Evolutionary conservation across 2,797 vertebrate genomes (phyloP).

Genomic region (Hapalemur alaotrensis): DNA sequence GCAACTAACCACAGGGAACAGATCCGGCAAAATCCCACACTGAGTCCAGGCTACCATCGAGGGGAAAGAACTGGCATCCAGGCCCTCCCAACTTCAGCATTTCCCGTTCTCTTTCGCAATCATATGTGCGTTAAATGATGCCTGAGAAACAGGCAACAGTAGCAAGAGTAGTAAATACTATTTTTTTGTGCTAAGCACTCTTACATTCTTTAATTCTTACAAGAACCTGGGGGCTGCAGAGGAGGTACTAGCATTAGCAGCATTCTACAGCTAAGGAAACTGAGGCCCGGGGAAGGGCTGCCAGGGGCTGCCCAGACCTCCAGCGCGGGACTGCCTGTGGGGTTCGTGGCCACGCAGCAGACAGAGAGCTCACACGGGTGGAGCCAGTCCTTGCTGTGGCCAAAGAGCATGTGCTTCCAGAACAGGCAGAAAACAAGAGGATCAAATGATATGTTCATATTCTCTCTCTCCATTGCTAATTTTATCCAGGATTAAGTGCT

Average conservation of each 20-base stretch:
- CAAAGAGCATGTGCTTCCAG: background rate
- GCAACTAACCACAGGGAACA: background rate
- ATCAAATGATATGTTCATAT: background rate
- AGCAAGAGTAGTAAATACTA: background rate
- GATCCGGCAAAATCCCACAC: rapidly evolving
- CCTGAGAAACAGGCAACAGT: rapidly evolving
- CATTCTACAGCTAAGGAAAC: background rate
- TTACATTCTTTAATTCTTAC: background rate
- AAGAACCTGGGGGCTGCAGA: rapidly evolving
- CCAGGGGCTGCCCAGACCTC: rapidly evolving
- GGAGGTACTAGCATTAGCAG: rapidly evolving
- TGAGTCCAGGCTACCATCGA: rapidly evolving
- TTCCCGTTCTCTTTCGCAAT: background rate
- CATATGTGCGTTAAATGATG: rapidly evolving
- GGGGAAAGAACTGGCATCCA: background rate
- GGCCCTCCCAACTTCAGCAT: too few relatives aligned
- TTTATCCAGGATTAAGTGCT: background rate
- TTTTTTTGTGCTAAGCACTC: background rate
- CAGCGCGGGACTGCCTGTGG: rapidly evolving
- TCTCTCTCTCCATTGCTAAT: background rate
- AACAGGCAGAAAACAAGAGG: background rate
- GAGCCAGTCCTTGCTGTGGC: too few relatives aligned
- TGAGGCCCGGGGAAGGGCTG: rapidly evolving
- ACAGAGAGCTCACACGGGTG: rapidly evolving
- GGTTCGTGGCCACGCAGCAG: too few relatives aligned